Evolutionary conservation across 1,140 invertebrate genomes (phyloP).

Genomic region (Stegodyphus mimosarum): DNA sequence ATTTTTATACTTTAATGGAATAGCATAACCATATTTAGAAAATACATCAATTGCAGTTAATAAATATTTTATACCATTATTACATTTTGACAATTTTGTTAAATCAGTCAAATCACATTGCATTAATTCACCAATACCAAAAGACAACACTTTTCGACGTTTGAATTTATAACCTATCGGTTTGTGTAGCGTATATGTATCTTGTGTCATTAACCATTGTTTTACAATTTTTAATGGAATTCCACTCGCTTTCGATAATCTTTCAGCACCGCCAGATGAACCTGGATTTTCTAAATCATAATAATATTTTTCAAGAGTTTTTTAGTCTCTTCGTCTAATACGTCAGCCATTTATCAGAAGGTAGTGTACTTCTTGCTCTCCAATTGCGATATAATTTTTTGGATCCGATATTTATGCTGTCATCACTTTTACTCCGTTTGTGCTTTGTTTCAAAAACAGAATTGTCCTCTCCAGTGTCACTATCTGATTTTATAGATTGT

Average conservation of each 20-base stretch:
- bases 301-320: slow-evolving; percentile 31
- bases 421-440: no score
- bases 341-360: no score
- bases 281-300: slow-evolving; percentile 37
- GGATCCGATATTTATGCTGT: no score
- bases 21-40: neutral
- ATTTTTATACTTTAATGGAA: no score
- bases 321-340: no score
- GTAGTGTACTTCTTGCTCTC: no score
- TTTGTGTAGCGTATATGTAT: slow-evolving; percentile 5
- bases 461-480: no score
- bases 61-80: slow-evolving; percentile 3
- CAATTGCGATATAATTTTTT: no score
- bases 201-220: slow-evolving; percentile 52
- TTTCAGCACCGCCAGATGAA: neutral
- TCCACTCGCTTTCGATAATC: neutral
- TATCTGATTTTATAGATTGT: no score
- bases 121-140: neutral
- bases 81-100: neutral
- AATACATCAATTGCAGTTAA: neutral
- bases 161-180: neutral
- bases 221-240: neutral
- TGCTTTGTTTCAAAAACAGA: no score
- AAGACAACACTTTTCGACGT: neutral
- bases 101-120: slow-evolving; percentile 12